Percentiles rank a stretch among this genome's conserved stretches.
Evolutionary conservation across 2,888 invertebrate species (phyloP).

Genomic region (Eupithecia vulgata): DNA sequence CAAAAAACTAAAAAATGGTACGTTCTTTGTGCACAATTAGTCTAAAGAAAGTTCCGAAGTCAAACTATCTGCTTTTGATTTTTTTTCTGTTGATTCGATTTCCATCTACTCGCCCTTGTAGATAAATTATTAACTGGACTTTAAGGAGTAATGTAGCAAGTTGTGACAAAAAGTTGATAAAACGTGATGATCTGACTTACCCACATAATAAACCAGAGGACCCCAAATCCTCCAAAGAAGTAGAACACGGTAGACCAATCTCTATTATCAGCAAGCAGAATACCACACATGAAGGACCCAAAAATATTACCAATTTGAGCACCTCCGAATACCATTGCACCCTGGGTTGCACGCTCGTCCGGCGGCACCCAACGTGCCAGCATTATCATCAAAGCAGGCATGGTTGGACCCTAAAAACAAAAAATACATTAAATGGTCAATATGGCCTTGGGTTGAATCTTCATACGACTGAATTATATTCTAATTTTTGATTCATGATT

Average conservation of each 20-base stretch:
- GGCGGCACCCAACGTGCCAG: conserved; percentile 86
- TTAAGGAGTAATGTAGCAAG: no score
- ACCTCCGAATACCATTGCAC: conserved; percentile 85
- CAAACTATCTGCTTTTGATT: no score
- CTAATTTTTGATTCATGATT: no score
- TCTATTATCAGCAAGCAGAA: conserved; percentile 72
- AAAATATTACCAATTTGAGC: conserved; percentile 84
- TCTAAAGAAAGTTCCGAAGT: no score
- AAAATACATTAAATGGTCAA: background rate
- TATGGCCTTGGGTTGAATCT: no score
- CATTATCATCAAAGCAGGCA: conserved; percentile 86
- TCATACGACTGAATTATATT: no score
- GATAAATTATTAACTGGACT: no score
- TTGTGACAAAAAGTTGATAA: no score
- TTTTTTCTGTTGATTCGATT: no score
- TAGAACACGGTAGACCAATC: conserved; percentile 85
- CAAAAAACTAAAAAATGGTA: no score
- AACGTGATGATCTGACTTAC: conserved; percentile 45
- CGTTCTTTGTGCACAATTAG: no score
- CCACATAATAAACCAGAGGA: conserved; percentile 83
- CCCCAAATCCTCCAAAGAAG: conserved; percentile 82
- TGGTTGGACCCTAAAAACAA: conserved; percentile 87
- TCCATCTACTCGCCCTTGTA: no score
- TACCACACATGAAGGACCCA: conserved; percentile 81
- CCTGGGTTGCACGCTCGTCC: conserved; percentile 82